Evolutionary conservation across 2,888 invertebrate genomes (phyloP).

Genomic region (Salpingus planirostris): DNA sequence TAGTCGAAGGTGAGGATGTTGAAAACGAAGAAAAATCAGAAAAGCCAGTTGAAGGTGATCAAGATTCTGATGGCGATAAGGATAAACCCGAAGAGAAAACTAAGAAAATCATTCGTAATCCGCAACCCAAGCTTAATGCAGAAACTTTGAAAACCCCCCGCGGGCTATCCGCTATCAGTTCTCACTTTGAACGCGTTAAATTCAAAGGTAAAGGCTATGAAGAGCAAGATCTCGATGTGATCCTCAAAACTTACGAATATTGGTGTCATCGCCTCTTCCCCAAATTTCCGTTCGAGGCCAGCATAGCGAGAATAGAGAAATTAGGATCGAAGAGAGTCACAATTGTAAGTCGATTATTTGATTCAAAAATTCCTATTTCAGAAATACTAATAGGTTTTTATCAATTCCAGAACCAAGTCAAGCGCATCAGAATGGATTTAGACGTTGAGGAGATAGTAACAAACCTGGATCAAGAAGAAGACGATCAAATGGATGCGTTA

Average conservation of each 20-base stretch:
- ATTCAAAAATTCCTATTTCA: too few species aligned
- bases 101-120: slow-evolving; percentile 53
- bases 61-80: too few species aligned
- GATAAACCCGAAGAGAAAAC: slow-evolving; percentile 39
- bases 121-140: slow-evolving; percentile 58
- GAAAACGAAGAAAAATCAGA: slow-evolving; percentile 27
- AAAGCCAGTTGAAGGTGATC: too few species aligned
- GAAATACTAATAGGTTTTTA: too few species aligned
- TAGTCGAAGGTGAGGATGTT: slow-evolving; percentile 7
- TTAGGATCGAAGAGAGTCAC: slow-evolving; percentile 79
- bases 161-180: slow-evolving; percentile 72
- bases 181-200: slow-evolving; percentile 71
- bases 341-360: background rate
- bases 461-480: slow-evolving; percentile 33
- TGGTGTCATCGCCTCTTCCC: slow-evolving; percentile 93
- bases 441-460: background rate
- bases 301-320: slow-evolving; percentile 67
- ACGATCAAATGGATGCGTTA: slow-evolving; percentile 48
- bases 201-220: slow-evolving; percentile 78
- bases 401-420: slow-evolving; percentile 53
- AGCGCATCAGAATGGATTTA: slow-evolving; percentile 45
- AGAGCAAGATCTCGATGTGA: slow-evolving; percentile 66
- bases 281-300: slow-evolving; percentile 80
- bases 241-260: slow-evolving; percentile 79
- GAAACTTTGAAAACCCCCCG: slow-evolving; percentile 66